Conservation (phyloP, 2,888 invertebrate species). For the Reticulitermes lucifugus region DNA sequence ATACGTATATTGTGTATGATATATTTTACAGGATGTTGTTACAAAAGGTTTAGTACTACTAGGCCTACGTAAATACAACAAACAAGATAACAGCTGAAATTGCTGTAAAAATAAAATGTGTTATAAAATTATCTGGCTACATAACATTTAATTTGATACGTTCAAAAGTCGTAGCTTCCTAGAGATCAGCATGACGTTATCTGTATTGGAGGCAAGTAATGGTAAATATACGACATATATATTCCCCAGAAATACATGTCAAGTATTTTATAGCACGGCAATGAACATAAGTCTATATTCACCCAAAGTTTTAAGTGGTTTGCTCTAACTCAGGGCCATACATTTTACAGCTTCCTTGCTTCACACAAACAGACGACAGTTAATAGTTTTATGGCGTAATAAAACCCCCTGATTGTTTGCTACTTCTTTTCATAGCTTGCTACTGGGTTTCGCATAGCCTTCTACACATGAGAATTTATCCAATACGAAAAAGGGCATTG, state of each 20-base stretch:
- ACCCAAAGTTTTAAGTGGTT: slow-evolving; percentile 1
- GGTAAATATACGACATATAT: background rate
- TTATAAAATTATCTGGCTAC: too few relatives aligned
- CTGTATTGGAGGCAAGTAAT: background rate
- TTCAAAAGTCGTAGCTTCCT: background rate
- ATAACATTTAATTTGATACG: background rate
- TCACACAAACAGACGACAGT: background rate
- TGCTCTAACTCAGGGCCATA: background rate
- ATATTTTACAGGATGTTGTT: too few relatives aligned
- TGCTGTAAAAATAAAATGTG: too few relatives aligned
- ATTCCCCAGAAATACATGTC: background rate
- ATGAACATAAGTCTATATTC: background rate
- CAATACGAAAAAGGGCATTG: background rate
- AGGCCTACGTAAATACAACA: too few relatives aligned
- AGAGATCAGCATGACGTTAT: background rate
- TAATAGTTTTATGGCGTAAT: slow-evolving; percentile 2
- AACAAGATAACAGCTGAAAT: too few relatives aligned
- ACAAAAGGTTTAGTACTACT: too few relatives aligned
- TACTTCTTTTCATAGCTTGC: background rate
- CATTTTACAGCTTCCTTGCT: background rate
- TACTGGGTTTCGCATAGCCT: background rate
- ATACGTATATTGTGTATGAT: too few relatives aligned
- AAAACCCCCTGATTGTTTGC: background rate
- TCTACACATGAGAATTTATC: background rate
- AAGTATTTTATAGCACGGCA: slow-evolving; percentile 15